Conservation (phyloP, 2,113 vertebrate species). For the Aix galericulata region DNA sequence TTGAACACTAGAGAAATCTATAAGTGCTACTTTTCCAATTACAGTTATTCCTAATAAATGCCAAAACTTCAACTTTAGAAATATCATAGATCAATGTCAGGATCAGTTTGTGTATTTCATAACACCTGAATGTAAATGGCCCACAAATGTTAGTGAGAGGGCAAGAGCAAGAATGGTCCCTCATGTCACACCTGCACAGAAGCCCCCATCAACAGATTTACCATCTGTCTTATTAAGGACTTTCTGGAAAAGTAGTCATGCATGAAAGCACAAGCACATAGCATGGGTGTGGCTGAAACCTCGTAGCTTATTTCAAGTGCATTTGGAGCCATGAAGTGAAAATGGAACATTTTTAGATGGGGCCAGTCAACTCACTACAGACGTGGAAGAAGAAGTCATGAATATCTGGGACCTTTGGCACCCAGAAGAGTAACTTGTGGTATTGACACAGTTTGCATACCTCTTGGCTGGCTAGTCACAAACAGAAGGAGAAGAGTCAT, state of each 20-base stretch:
- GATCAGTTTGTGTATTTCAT: background rate
- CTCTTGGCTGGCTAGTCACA: background rate
- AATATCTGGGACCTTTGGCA: background rate
- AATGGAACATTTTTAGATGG: background rate
- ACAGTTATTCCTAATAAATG: background rate
- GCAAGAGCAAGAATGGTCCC: background rate
- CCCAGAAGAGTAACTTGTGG: background rate
- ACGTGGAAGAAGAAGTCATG: background rate
- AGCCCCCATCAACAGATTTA: background rate
- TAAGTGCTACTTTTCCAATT: background rate
- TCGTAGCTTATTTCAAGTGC: background rate
- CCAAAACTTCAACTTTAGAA: background rate
- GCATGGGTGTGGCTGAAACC: background rate
- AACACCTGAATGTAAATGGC: background rate
- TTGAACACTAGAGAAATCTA: background rate
- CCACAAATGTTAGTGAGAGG: background rate
- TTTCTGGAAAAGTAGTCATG: background rate
- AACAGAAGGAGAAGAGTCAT: background rate
- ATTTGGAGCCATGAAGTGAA: background rate
- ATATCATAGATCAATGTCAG: background rate
- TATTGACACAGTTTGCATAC: background rate
- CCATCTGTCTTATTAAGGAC: background rate
- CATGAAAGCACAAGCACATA: background rate
- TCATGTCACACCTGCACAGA: background rate
- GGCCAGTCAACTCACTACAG: background rate